Evolutionary conservation across 2,888 invertebrate genomes (phyloP).

Genomic region (Tiphia femorata): DNA sequence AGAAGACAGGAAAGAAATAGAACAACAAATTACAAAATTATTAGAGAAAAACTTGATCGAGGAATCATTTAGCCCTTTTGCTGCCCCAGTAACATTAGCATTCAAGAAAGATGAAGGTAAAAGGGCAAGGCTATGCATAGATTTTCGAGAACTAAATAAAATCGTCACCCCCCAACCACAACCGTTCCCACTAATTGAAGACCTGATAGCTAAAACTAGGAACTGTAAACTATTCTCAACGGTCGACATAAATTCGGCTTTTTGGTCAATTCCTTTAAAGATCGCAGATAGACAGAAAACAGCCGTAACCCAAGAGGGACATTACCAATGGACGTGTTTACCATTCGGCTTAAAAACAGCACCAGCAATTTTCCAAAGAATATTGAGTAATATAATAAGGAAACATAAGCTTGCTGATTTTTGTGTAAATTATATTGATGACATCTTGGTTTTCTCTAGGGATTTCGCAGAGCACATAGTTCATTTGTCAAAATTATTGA

Average conservation of each 20-base stretch:
- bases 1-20: conserved; percentile 23
- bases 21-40: conserved; percentile 11
- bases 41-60: neutral
- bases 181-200: conserved; percentile 2
- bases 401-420: conserved; percentile 32
- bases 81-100: conserved; percentile 2
- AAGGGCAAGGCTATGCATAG: neutral
- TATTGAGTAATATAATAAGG: conserved; percentile 13
- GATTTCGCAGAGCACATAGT: conserved; percentile 36
- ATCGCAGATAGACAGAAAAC: conserved; percentile 35
- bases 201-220: neutral
- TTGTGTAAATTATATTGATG: conserved; percentile 44
- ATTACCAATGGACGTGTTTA: conserved; percentile 35
- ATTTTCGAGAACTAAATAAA: conserved; percentile 1
- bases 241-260: conserved; percentile 45
- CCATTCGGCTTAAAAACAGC: conserved; percentile 29
- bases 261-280: conserved; percentile 41
- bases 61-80: conserved; percentile 3
- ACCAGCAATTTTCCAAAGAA: conserved; percentile 35
- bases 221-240: conserved; percentile 12
- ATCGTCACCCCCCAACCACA: conserved; percentile 1
- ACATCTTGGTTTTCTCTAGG: conserved; percentile 42
- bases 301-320: conserved; percentile 36
- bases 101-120: neutral
- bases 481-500: conserved; percentile 32